phyloP scores from a whole-genome alignment of 2,797 vertebrate species.

The Hephaestus fuliginosus region DNA sequence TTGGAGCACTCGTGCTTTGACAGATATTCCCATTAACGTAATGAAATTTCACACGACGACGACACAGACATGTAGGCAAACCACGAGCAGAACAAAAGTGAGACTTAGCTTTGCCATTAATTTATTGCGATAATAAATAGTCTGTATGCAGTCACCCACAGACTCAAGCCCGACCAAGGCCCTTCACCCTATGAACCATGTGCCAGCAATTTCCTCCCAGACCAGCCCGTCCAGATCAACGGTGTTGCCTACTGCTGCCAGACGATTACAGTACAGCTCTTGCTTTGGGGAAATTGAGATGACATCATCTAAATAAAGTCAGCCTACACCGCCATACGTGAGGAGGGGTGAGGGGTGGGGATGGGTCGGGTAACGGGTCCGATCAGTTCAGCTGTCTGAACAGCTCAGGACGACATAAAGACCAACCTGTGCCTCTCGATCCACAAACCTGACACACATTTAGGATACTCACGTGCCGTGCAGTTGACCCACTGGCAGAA shows the following conservation, averaged over 20 bases:
- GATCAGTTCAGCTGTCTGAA: slow-evolving; percentile 46
- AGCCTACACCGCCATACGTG: slow-evolving; percentile 28
- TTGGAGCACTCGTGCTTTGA: slow-evolving; percentile 3
- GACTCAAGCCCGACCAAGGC: neutral
- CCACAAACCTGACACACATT: slow-evolving; percentile 45
- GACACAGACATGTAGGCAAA: neutral
- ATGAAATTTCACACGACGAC: slow-evolving; percentile 38
- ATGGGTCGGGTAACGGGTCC: neutral
- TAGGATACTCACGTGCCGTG: slow-evolving; percentile 75
- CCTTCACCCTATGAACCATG: neutral
- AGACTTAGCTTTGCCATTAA: neutral
- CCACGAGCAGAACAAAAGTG: neutral
- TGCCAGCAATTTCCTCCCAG: slow-evolving; percentile 27
- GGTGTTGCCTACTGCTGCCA: slow-evolving; percentile 10
- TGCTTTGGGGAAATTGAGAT: slow-evolving; percentile 30
- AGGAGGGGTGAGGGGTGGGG: too few species aligned
- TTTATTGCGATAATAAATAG: slow-evolving; percentile 3
- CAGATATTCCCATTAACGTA: slow-evolving; percentile 38
- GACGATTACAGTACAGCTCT: slow-evolving; percentile 6
- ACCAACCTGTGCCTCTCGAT: slow-evolving; percentile 55
- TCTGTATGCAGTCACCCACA: neutral
- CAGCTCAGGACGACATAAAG: slow-evolving; percentile 63
- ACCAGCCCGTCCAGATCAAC: slow-evolving; percentile 33
- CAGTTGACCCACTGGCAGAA: slow-evolving; percentile 77
- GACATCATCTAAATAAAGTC: slow-evolving; percentile 44